Base-by-base conservation (phyloP, 2,113 vertebrate genomes). In the Pteropus alecto region DNA sequence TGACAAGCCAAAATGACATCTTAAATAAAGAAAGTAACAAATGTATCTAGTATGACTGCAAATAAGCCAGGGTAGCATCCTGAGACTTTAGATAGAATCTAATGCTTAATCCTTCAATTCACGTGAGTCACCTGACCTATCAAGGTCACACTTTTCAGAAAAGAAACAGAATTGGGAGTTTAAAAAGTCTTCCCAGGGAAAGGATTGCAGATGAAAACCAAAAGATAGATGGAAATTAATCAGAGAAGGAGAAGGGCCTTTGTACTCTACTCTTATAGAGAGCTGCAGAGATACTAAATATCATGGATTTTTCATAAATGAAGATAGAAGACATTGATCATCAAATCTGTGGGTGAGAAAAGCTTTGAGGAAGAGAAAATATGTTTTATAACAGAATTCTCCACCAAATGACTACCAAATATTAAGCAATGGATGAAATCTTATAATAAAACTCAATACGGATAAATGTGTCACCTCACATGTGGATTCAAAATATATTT, bases 1-100 rank as follows among this genome's bases (percentile, higher is more conserved):
- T 96, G 90, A 82, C 46, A 97, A 77, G 88, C 86, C 63, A 81
- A 97, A 92, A 96, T 70, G 54, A 12, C n/a, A 28, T 6, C 63
- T 43, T 81, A 28, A 79, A 83, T 1, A 54, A 15, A 58, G 19
- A 78, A 9, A 11, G 3, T 77, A 71, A 43, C 54, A 82, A 38
- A 54, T 13, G 21, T 70, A 73, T 8, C 88, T 4, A 16, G 70
- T 35, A 51, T 33, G 15, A 79, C 90, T 93, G 13, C 58, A 92
- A 93, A 87, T 58, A 70, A 71, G 51, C 51, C 18, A 74, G 13
- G 7, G 63, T 68, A 16, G 11, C 41, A 46, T 77, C 48, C 43
- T 77, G 35, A 89, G 48, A 77, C 46, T 95, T 81, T 9, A 65
- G 38, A 71, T 6, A n/a, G 79, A 70, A 67, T 28, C 18, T 87